These are phyloP conservation scores for Agrotis clavis DNA, from an alignment of 2,888 invertebrate genomes.

Conservation along the genomic window DNA sequence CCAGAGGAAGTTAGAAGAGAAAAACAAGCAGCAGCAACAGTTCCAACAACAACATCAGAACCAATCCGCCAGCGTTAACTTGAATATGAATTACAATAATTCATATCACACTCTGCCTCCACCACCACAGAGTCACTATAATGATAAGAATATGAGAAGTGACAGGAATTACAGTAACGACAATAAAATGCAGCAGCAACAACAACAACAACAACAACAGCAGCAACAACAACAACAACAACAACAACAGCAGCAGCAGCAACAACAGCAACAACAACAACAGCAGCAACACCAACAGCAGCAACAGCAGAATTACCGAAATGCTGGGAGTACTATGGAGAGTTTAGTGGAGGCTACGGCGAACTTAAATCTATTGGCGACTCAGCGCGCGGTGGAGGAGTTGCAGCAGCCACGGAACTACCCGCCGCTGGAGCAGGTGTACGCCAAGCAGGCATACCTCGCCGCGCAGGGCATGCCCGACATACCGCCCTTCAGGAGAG, in stretches of 20 bases:
- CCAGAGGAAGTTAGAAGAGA: constrained; percentile 90
- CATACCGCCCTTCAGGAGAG: constrained; percentile 76
- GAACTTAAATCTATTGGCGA: constrained; percentile 78
- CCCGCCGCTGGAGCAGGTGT: constrained; percentile 77
- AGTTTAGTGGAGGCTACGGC: constrained; percentile 82
- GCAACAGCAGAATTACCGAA: constrained; percentile 70
- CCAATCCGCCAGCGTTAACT: constrained; percentile 66
- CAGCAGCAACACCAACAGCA: constrained; percentile 41
- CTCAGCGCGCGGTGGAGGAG: constrained; percentile 75
- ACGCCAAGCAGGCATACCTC: constrained; percentile 64
- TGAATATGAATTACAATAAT: constrained; percentile 79
- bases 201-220: constrained; percentile 64
- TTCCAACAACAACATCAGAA: constrained; percentile 75
- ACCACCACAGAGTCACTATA: constrained; percentile 73
- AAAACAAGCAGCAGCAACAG: constrained; percentile 84
- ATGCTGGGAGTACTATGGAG: constrained; percentile 78
- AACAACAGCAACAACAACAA: constrained; percentile 24
- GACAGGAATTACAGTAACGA: constrained; percentile 78
- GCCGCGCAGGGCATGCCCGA: constrained; percentile 77
- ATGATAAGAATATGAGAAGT: constrained; percentile 78
- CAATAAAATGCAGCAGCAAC: constrained; percentile 74
- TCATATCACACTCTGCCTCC: constrained; percentile 75
- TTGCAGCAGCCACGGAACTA: constrained; percentile 74
- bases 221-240: constrained; percentile 18
- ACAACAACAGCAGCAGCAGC: constrained; percentile 16